Evolutionary conservation across 2,113 vertebrate species (phyloP).

Genomic region (Gorsachius goisagi): DNA sequence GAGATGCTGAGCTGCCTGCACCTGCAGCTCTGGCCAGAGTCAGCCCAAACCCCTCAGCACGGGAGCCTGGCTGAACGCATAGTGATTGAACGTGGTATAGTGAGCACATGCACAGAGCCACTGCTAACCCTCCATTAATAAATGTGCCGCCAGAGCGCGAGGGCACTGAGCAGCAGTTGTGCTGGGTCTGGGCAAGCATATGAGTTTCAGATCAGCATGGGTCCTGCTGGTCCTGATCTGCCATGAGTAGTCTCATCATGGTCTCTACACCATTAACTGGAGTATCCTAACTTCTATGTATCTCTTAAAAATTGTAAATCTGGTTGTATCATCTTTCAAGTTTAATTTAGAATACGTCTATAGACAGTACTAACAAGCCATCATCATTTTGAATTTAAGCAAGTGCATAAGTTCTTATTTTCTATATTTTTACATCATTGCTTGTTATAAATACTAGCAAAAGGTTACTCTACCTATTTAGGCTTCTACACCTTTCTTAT

Average conservation of each 20-base stretch:
- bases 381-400: background rate
- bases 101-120: fast-evolving
- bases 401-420: background rate
- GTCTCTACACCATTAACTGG: background rate
- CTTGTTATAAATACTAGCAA: background rate
- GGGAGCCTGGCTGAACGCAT: background rate
- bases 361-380: background rate
- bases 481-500: background rate
- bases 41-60: background rate
- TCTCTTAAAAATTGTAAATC: background rate
- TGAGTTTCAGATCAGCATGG: background rate
- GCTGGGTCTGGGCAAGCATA: background rate
- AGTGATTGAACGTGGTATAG: fast-evolving
- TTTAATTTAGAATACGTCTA: background rate
- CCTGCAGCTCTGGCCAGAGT: background rate
- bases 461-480: background rate
- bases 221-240: background rate
- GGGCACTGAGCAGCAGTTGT: background rate
- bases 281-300: background rate
- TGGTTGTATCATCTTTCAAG: background rate
- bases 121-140: background rate
- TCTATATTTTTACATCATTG: background rate
- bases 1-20: background rate
- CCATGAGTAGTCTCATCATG: background rate
- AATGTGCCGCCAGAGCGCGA: fast-evolving